Base-by-base conservation (phyloP, 2,797 vertebrate species). In the Sarcoramphus papa region DNA sequence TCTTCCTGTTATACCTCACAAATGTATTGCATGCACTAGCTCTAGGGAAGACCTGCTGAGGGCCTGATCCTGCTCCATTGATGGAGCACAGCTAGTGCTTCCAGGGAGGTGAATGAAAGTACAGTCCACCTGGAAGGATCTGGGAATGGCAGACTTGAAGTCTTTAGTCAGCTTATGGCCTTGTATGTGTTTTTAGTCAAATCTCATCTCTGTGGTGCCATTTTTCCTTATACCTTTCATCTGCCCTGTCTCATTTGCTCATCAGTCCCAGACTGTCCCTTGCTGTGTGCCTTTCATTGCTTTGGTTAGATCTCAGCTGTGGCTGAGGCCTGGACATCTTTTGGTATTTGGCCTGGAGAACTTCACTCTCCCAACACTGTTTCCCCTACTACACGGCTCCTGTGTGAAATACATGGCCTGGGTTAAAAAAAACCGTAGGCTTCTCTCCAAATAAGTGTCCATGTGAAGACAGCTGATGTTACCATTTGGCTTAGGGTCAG, bases 1-100 rank as follows among this genome's bases (percentile, higher is more conserved):
- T 93, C 50, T 35, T 56, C 37, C 14, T 56, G 8, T 62, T 51
- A 50, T 12, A 30, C 14, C 60, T 56, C 48, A 60, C 63, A 85
- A 76, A 51, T 2, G 1, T 15, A 9, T 33, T 67, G n/a, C 23
- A 50, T 3, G 3, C 9, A 41, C 3, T 40, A 62, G 3, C 5
- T 68, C 21, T 30, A 56, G 25, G 15, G 50, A 67, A 81, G 27
- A 45, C 3, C 17, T 41, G 7, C 1, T 0, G 3, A 57, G 50
- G 48, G 10, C 10, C n/a, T 31, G 47, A 40, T 70, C 30, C 51
- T 62, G 18, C 47, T 33, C 33, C 50, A 28, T 1, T 57, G 45
- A n/a, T 8, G n/a, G 67, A 60, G 14, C 40, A 60, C 35, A 74
- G 70, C 12, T 47, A 40, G 35, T 22, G 37, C 14, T 45, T 47